Base-by-base conservation (phyloP, 1,140 invertebrate species). In the Lordiphosa mommai region DNA sequence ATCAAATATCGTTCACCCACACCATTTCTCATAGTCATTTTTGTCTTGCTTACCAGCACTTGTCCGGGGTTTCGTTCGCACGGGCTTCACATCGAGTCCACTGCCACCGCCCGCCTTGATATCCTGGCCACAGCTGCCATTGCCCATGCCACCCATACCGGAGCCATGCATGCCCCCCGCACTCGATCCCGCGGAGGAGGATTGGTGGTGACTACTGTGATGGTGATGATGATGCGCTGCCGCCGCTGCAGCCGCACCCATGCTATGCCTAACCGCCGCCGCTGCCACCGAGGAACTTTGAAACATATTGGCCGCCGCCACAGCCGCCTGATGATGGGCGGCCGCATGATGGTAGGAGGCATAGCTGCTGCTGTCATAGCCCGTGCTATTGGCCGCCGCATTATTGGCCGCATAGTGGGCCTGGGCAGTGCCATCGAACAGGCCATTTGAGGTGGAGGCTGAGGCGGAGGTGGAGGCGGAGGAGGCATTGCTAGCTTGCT, bases 11-110 rank as follows among this genome's bases (percentile, higher is more conserved):
- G 80, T 86, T 84, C 80, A 88, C 87, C 87, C 86, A 89, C 87
- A 89, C 84, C 87, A 69, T 72, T 71, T 70, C 61, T 61, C 51
- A 44, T 61, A 61, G 34, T 20, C 40, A 58, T 65, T 86, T 88
- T 87, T 88, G 87, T 88, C 73, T 87, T 86, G 87, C 88, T 89
- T 89, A 89, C 88, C 88, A 65, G 88, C 88, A 72, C 88, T 89
- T 16, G 88, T 89, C 72, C 88, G 50, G 33, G 88, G 88, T 65
- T 89, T 89, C 44, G 88, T 89, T 46, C 88, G 65, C 70, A 87
- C 86, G 32, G 88, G 88, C 55, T 89, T 89, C 23, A 86, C 67
- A 57, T 88, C 84, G 32, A 67, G 57, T 3, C 59, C 57, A 13
- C 49, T 48, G 29, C 53, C 61, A n/a, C 37, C 47, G 12, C 61